phyloP scores from a whole-genome alignment of 2,888 invertebrate species.

The Drosophila neonasuta region DNA sequence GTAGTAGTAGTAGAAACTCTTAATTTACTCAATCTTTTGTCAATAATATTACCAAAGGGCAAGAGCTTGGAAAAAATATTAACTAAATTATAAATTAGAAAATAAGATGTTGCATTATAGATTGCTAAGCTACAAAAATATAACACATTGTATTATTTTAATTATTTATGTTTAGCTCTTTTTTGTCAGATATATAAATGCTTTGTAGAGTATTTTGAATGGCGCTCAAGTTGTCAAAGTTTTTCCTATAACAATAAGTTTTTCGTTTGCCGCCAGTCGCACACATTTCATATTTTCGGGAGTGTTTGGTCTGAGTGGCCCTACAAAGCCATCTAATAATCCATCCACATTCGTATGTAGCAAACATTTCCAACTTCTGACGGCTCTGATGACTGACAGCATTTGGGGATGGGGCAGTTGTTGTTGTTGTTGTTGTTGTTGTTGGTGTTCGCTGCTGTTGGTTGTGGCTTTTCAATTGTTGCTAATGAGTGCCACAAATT shows the following conservation, averaged over 20 bases:
- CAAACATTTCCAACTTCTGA: conserved; percentile 57
- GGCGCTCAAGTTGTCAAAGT: background rate
- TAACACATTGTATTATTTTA: too few relatives aligned
- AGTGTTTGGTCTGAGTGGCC: conserved; percentile 24
- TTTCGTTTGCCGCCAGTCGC: background rate
- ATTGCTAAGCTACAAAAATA: too few relatives aligned
- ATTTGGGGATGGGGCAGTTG: background rate
- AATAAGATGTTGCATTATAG: too few relatives aligned
- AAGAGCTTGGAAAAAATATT: too few relatives aligned
- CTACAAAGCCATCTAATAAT: conserved; percentile 39
- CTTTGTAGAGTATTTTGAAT: conserved; percentile 39
- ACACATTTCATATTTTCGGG: conserved; percentile 38
- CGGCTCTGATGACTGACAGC: conserved; percentile 41
- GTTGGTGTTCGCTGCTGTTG: conserved; percentile 32
- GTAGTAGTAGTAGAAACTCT: too few relatives aligned
- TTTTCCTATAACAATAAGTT: conserved; percentile 23
- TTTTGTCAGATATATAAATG: too few relatives aligned
- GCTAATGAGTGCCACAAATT: conserved; percentile 78
- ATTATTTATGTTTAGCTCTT: too few relatives aligned
- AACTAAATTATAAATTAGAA: too few relatives aligned
- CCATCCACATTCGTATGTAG: conserved; percentile 49
- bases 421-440: conserved; percentile 2
- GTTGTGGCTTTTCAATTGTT: conserved; percentile 75
- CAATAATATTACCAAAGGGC: too few relatives aligned
- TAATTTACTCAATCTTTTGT: too few relatives aligned